Evolutionary conservation across 2,113 vertebrate genomes (phyloP).

Genomic region (Amphilophus citrinellus): DNA sequence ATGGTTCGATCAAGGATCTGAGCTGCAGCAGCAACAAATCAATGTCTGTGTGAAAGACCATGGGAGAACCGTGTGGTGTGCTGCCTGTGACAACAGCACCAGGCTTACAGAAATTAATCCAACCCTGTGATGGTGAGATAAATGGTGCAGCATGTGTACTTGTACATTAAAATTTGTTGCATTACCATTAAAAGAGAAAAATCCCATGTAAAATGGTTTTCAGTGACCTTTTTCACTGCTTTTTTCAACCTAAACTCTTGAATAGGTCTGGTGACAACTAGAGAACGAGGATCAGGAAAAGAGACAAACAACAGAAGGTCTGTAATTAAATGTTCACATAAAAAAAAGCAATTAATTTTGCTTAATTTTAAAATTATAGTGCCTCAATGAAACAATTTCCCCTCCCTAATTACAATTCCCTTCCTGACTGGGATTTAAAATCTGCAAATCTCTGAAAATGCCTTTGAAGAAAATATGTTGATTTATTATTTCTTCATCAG

Average conservation of each 20-base stretch:
- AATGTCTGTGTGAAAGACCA: conserved; percentile 6
- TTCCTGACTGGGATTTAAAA: conserved; percentile 97
- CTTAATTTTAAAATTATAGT: conserved; percentile 94
- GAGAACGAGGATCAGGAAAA: conserved; percentile 51
- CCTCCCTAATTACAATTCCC: conserved; percentile 99
- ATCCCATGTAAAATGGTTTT: background rate
- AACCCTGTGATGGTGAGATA: background rate
- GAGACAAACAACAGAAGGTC: conserved; percentile 81
- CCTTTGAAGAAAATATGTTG: conserved; percentile 82
- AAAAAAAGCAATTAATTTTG: conserved; percentile 88
- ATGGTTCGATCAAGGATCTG: background rate
- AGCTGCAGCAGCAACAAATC: conserved; percentile 5
- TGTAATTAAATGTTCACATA: conserved; percentile 96
- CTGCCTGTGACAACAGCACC: background rate
- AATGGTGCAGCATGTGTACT: background rate
- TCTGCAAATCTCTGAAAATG: conserved; percentile 94
- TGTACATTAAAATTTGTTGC: background rate
- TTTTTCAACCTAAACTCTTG: conserved; percentile 26
- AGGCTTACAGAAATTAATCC: background rate
- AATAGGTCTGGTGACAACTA: conserved; percentile 41
- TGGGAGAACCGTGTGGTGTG: background rate
- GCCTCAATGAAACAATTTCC: conserved; percentile 96
- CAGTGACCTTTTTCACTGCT: background rate
- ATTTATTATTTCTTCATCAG: conserved; percentile 96
- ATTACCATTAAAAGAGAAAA: background rate